Percentiles rank a stretch among this genome's conserved stretches.
These are phyloP conservation scores for Vombatus ursinus DNA, from an alignment of 2,113 vertebrate species.

Conservation along the genomic window DNA sequence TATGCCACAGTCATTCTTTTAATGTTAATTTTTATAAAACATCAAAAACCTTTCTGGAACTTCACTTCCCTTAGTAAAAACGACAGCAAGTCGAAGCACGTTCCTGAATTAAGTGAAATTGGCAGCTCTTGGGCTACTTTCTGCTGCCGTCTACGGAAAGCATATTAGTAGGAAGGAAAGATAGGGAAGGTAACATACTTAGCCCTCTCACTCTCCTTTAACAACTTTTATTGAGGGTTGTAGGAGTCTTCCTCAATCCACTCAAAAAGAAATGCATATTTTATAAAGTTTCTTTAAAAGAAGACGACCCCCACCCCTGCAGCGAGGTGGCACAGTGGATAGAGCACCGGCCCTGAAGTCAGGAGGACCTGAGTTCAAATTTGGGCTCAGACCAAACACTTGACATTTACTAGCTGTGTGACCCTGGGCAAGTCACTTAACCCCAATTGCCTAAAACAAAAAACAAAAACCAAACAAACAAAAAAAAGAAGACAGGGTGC, in stretches of 20 bases:
- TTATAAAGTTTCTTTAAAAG: neutral
- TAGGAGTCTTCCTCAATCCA: conserved; percentile 26
- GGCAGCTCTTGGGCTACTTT: neutral
- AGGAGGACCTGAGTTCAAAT: no score
- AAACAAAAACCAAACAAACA: no score
- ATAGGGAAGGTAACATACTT: neutral
- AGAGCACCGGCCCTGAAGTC: no score
- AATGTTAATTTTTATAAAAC: neutral
- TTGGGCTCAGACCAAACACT: no score
- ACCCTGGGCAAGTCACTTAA: no score
- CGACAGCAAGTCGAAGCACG: neutral
- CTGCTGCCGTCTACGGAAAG: neutral
- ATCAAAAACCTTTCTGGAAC: conserved; percentile 13
- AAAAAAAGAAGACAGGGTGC: neutral
- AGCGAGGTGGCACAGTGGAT: no score
- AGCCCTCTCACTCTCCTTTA: conserved; percentile 18
- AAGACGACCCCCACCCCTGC: no score
- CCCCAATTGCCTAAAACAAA: no score
- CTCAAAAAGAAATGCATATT: conserved; percentile 37
- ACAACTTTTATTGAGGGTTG: conserved; percentile 29
- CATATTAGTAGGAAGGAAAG: neutral
- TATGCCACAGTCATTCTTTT: neutral
- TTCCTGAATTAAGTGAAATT: conserved; percentile 5
- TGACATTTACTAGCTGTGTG: no score
- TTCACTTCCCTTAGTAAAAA: neutral